Conservation (phyloP, 2,888 invertebrate species). For the Leucoma salicis region DNA sequence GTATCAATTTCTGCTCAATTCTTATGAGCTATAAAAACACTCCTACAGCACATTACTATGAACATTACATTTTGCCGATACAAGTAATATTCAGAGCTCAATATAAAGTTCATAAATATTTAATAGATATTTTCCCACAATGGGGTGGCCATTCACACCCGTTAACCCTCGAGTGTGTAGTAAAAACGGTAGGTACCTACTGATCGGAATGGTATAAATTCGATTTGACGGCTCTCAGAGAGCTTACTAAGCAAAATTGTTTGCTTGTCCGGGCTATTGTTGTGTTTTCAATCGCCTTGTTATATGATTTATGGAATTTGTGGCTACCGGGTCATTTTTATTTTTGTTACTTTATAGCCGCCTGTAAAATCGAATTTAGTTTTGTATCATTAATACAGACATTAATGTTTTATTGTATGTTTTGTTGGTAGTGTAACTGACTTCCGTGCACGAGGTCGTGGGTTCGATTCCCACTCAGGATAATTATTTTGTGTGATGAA, state of each 20-base stretch:
- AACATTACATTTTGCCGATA: slow-evolving; percentile 53
- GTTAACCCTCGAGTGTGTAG: slow-evolving; percentile 68
- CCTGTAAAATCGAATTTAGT: no score
- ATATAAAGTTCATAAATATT: slow-evolving; percentile 75
- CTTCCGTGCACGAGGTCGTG: no score
- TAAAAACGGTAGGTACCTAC: slow-evolving; percentile 54
- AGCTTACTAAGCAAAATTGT: slow-evolving; percentile 68
- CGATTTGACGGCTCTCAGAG: slow-evolving; percentile 51
- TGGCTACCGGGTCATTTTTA: no score
- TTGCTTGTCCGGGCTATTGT: slow-evolving; percentile 57
- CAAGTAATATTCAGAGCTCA: slow-evolving; percentile 51
- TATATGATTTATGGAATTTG: slow-evolving; percentile 27
- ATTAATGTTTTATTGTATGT: no score
- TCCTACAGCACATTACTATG: slow-evolving; percentile 46
- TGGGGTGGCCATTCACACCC: slow-evolving; percentile 77
- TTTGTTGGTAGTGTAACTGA: no score
- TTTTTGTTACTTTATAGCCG: no score
- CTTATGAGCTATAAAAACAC: slow-evolving; percentile 45
- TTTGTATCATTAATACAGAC: no score
- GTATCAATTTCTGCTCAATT: slow-evolving; percentile 40
- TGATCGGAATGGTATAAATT: slow-evolving; percentile 73
- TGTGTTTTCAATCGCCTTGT: slow-evolving; percentile 36
- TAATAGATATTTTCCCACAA: slow-evolving; percentile 80
- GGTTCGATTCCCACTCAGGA: no score
- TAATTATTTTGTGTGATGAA: no score